Evolutionary conservation across 2,113 vertebrate species (phyloP).

Genomic region (Eptesicus fuscus): DNA sequence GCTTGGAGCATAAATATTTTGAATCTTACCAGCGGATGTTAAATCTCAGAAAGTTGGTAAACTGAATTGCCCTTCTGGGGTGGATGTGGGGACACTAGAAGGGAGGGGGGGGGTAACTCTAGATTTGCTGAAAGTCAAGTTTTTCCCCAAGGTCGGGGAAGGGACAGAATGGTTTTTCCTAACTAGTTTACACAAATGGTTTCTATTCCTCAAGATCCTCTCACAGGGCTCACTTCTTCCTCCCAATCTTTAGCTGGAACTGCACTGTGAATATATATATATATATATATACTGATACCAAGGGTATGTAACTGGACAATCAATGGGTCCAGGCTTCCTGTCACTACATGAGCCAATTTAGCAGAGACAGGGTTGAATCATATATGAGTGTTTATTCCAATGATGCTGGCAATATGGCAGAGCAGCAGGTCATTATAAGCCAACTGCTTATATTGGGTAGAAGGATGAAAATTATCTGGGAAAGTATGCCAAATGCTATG

Average conservation of each 20-base stretch:
- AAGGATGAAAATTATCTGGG: no score
- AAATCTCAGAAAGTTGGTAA: slow-evolving; percentile 59
- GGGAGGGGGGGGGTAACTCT: background rate
- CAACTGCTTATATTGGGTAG: no score
- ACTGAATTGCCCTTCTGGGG: slow-evolving; percentile 36
- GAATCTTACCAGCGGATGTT: slow-evolving; percentile 51
- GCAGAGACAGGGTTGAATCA: no score
- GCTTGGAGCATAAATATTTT: slow-evolving; percentile 78
- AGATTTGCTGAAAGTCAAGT: background rate
- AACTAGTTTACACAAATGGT: no score
- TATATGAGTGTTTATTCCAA: no score
- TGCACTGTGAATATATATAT: background rate
- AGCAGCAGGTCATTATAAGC: no score
- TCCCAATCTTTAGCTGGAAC: background rate
- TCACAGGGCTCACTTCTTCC: background rate
- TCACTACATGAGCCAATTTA: no score
- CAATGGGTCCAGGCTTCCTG: no score
- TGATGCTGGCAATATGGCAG: no score
- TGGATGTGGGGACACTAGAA: background rate
- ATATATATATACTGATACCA: no score
- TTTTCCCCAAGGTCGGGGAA: slow-evolving; percentile 15
- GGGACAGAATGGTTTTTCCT: background rate
- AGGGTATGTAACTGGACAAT: no score
- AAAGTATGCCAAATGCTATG: no score
- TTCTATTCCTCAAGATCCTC: background rate